Base-by-base conservation (phyloP, 2,797 vertebrate genomes). In the Cuniculus paca region DNA sequence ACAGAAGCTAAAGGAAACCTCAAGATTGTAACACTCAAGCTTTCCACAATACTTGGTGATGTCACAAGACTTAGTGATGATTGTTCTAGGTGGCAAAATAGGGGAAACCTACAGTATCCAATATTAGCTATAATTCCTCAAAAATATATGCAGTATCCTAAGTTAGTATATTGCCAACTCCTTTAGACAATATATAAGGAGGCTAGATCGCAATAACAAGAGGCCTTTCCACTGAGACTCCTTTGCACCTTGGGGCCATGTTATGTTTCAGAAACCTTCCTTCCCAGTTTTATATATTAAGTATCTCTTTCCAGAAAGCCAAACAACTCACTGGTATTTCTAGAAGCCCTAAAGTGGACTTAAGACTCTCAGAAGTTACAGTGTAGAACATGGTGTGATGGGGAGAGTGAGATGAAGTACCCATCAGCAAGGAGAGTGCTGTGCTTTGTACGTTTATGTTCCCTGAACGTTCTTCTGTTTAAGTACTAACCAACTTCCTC, bases 1-100 rank as follows among this genome's bases (percentile, higher is more conserved):
- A n/a, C n/a, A n/a, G n/a, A n/a, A n/a, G n/a, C n/a, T 75, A 60
- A 95, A 92, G 36, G 93, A 93, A 26, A 54, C 75, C 24, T 88
- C 10, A 63, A 80, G 8, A 92, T 92, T 75, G 86, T 12, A 81
- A 1, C 54, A 60, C 70, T 89, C 36, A 89, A 88, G 52, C 10
- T 97, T 94, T 83, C 70, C 2, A 31, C 36, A 60, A 13, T 80
- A 7, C 5, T 94, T 94, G 26, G 42, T 92, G 50, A 90, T 85
- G 0, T 42, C 89, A 42, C 24, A 54, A 94, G 31, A 65, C 17
- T 63, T 58, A 82, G 34, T 13, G 13, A 54, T 75, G 31, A 14
- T 80, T 91, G 31, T 70, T 52, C 7, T 12, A 86, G 11, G 6
- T 90, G 22, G 48, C 89, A 50, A 95, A 75, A 90, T 19, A 31